Conservation (phyloP, 1,140 invertebrate genomes). For the Drosophila micromelanica region DNA sequence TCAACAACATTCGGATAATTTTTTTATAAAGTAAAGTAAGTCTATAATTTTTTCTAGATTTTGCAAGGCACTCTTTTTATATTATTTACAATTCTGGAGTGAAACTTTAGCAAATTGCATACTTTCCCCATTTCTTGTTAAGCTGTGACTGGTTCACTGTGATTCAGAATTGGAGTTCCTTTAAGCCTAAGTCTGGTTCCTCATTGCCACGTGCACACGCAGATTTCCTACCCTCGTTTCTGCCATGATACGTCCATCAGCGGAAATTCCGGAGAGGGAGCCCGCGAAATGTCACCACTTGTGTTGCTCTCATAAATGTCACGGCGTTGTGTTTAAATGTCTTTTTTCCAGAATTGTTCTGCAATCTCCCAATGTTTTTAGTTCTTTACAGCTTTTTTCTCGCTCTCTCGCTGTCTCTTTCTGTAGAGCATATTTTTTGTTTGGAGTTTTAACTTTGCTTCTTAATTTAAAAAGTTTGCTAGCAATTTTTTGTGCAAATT, state of each 20-base stretch:
- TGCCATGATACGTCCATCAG: too few species aligned
- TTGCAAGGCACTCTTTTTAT: too few species aligned
- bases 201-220: constrained; percentile 2
- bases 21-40: too few species aligned
- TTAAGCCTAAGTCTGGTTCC: constrained; percentile 22
- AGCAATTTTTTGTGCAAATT: constrained; percentile 59
- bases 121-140: constrained; percentile 20
- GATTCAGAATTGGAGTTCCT: constrained; percentile 37
- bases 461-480: constrained; percentile 81
- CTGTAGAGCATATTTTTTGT: constrained; percentile 40
- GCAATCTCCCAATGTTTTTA: constrained; percentile 24
- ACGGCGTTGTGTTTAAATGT: constrained; percentile 24
- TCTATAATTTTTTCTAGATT: too few species aligned
- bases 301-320: constrained; percentile 45
- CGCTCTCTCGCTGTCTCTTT: not conserved
- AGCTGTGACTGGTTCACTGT: constrained; percentile 20
- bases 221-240: not conserved
- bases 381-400: not conserved
- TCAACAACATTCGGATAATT: too few species aligned
- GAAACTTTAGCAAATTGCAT: too few species aligned
- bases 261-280: not conserved
- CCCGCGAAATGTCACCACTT: constrained; percentile 24
- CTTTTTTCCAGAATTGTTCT: constrained; percentile 29
- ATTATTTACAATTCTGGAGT: too few species aligned
- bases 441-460: constrained; percentile 78